A percentile compares a stretch with the other conserved stretches of the same genome.
Evolutionary conservation across 2,888 invertebrate genomes (phyloP).

Genomic region (Neuroscelio doddi): DNA sequence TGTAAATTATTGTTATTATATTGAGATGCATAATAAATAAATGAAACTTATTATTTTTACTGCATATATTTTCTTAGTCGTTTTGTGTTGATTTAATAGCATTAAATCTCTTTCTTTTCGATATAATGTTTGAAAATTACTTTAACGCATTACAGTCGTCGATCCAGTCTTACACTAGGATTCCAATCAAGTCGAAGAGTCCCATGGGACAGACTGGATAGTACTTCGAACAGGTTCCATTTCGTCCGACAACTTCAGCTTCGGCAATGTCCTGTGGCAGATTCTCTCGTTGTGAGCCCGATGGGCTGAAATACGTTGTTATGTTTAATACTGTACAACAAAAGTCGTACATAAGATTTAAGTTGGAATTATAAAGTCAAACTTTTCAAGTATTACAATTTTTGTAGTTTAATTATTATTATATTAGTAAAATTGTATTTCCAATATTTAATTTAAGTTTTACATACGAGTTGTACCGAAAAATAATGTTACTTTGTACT

Average conservation of each 20-base stretch:
- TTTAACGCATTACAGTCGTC: constrained; percentile 35
- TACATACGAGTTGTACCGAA: too few species aligned
- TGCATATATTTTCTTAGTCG: too few species aligned
- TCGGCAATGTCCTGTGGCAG: constrained; percentile 75
- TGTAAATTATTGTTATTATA: too few species aligned
- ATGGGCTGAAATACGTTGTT: constrained; percentile 74
- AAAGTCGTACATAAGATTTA: constrained; percentile 19
- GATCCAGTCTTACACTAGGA: constrained; percentile 68
- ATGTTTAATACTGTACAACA: constrained; percentile 25
- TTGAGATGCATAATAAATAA: too few species aligned
- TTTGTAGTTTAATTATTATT: too few species aligned
- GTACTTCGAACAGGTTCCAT: constrained; percentile 74
- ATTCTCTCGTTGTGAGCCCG: constrained; percentile 75
- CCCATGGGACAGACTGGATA: constrained; percentile 73
- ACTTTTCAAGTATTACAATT: too few species aligned
- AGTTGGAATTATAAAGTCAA: constrained; percentile 2
- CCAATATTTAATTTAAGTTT: too few species aligned
- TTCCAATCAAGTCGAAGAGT: constrained; percentile 75
- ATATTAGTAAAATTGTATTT: too few species aligned
- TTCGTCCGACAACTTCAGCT: constrained; percentile 75
- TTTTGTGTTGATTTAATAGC: not conserved
- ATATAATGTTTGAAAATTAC: constrained; percentile 34
- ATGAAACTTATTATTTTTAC: too few species aligned
- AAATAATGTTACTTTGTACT: too few species aligned
- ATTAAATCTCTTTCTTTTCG: constrained; percentile 27